Evolutionary conservation across 2,113 vertebrate species (phyloP).

Genomic region (Benitochromis conjunctus): DNA sequence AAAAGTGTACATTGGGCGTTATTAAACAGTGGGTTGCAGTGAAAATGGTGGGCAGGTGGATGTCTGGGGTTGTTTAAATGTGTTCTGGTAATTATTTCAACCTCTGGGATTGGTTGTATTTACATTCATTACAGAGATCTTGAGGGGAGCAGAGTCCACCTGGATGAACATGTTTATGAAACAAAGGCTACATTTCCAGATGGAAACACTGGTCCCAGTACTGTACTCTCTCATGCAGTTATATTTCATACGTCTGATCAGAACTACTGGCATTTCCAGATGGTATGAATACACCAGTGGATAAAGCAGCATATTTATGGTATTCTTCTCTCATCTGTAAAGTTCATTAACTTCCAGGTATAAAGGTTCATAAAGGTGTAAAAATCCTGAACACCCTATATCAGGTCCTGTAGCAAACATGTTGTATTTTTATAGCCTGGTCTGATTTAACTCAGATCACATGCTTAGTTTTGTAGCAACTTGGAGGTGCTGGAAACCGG

Average conservation of each 20-base stretch:
- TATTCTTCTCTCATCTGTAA: background rate
- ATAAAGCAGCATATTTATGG: constrained; percentile 3
- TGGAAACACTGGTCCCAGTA: background rate
- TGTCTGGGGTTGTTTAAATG: background rate
- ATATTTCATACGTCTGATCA: background rate
- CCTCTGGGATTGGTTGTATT: background rate
- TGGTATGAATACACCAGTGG: background rate
- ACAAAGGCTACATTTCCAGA: background rate
- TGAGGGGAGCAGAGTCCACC: background rate
- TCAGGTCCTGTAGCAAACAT: background rate
- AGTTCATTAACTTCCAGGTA: background rate
- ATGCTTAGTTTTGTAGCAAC: background rate
- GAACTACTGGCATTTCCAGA: constrained; percentile 2
- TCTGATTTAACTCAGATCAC: background rate
- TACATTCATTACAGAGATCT: background rate
- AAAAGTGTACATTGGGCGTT: background rate
- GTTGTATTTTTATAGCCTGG: background rate
- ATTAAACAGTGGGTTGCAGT: background rate
- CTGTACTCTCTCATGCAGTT: background rate
- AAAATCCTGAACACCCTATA: background rate
- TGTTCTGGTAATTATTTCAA: background rate
- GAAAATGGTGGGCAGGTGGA: background rate
- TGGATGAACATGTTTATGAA: constrained; percentile 27
- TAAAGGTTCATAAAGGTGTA: background rate
- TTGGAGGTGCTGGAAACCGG: background rate